A percentile compares a stretch with the other conserved stretches of the same genome.
phyloP scores from a whole-genome alignment of 2,113 vertebrate species.

The Campylorhamphus procurvoides region DNA sequence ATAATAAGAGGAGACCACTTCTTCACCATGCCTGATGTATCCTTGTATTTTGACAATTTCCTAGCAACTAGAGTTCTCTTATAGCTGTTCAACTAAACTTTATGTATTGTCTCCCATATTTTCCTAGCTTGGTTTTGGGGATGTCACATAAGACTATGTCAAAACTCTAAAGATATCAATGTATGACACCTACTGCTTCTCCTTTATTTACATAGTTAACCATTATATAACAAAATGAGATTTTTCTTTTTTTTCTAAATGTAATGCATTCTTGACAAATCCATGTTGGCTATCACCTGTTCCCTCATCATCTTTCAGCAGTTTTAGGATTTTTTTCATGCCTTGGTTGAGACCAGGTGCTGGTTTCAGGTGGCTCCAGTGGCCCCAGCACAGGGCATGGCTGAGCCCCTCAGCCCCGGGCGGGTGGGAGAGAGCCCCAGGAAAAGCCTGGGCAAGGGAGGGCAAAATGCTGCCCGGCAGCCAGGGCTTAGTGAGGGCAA shows the following conservation, averaged over 20 bases:
- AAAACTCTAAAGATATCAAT: background rate
- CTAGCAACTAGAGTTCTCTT: background rate
- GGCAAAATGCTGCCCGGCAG: background rate
- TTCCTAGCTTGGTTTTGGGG: background rate
- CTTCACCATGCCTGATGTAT: background rate
- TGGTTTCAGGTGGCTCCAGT: fast-evolving
- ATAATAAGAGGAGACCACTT: background rate
- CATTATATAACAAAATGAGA: background rate
- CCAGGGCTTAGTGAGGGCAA: background rate
- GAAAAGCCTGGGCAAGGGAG: background rate
- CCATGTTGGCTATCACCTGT: background rate
- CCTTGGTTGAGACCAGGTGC: background rate
- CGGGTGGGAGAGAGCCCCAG: fast-evolving
- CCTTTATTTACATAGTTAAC: background rate
- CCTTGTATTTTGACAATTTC: background rate
- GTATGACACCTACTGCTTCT: background rate
- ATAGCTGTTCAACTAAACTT: background rate
- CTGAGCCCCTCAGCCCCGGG: fast-evolving
- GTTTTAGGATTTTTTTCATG: background rate
- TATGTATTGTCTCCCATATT: background rate
- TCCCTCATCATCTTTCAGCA: background rate
- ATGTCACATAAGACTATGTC: background rate
- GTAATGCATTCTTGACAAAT: background rate
- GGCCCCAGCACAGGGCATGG: fast-evolving
- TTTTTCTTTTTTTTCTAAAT: background rate